A percentile compares a stretch with the other conserved stretches of the same genome.
phyloP scores from a whole-genome alignment of 2,797 vertebrate genomes.

The Hyperoplus lanceolatus region DNA sequence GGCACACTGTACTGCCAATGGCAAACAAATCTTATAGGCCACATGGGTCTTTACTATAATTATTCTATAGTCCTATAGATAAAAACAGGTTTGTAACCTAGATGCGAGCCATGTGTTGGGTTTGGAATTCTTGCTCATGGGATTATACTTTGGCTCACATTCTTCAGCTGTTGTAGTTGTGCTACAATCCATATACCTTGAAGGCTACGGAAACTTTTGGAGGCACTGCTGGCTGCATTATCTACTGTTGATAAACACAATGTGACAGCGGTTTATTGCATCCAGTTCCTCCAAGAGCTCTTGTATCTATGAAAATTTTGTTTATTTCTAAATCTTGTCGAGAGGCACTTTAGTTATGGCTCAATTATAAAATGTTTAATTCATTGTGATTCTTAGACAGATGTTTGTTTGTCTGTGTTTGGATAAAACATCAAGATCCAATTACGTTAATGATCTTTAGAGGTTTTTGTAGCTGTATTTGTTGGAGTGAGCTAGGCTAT shows the following conservation, averaged over 20 bases:
- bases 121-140: conserved; percentile 20
- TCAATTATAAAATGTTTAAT: neutral
- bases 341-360: neutral
- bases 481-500: too few species aligned
- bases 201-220: conserved; percentile 35
- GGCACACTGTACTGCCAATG: conserved; percentile 36
- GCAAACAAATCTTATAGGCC: neutral
- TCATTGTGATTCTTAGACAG: neutral
- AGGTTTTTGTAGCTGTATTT: too few species aligned
- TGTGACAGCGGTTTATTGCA: conserved; percentile 13
- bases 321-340: neutral
- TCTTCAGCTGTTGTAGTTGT: conserved; percentile 32
- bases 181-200: conserved; percentile 26
- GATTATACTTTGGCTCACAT: conserved; percentile 35
- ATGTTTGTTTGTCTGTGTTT: too few species aligned
- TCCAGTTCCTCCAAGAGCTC: conserved; percentile 14
- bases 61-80: conserved; percentile 21
- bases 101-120: conserved; percentile 44
- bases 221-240: conserved; percentile 15
- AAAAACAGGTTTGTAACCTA: conserved; percentile 21
- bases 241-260: conserved; percentile 17
- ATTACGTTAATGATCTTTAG: too few species aligned
- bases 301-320: conserved; percentile 1
- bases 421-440: too few species aligned
- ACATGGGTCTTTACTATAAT: conserved; percentile 30